Conservation (phyloP, 2,888 invertebrate genomes). For the Eupeodes latifasciatus region DNA sequence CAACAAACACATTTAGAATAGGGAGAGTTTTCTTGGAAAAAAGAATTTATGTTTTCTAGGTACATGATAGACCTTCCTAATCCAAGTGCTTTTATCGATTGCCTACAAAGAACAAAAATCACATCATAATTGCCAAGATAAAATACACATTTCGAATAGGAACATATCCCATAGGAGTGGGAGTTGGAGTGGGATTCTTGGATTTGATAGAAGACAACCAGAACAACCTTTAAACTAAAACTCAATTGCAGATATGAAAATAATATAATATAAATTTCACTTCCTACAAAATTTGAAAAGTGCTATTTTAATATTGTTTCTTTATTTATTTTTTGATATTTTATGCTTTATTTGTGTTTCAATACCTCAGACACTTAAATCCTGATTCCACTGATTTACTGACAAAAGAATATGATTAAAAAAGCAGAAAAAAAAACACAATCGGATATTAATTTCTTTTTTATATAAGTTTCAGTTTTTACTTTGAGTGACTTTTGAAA, state of each 20-base stretch:
- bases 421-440: neutral
- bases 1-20: neutral
- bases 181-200: neutral
- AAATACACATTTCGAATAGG: conserved; percentile 23
- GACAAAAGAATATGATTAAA: neutral
- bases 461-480: too few relatives aligned
- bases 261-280: conserved; percentile 26
- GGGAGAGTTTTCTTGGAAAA: neutral
- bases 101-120: neutral
- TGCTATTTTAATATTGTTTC: neutral
- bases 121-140: conserved; percentile 18
- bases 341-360: neutral
- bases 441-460: conserved; percentile 2
- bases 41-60: neutral
- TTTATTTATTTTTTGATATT: neutral
- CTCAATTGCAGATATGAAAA: conserved; percentile 7
- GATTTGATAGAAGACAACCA: neutral
- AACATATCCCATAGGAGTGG: neutral
- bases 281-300: conserved; percentile 23
- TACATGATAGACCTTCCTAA: conserved; percentile 9
- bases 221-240: neutral
- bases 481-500: too few relatives aligned
- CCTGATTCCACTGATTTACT: neutral
- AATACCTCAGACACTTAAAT: neutral
- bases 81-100: conserved; percentile 31